These are phyloP conservation scores for Aviceda subcristata DNA, from an alignment of 2,113 vertebrate genomes.

Conservation along the genomic window DNA sequence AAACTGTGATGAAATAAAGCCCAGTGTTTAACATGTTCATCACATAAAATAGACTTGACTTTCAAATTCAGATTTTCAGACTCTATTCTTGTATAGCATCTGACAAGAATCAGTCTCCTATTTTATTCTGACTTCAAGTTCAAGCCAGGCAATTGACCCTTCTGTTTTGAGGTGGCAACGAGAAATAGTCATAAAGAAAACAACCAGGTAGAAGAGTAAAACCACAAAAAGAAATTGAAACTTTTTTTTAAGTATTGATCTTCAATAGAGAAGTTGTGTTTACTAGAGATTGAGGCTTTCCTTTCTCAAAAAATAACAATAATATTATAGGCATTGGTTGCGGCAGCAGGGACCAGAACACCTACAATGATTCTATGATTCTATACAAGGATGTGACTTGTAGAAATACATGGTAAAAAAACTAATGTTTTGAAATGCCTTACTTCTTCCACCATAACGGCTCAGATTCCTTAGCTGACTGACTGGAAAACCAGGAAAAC, in stretches of 20 bases:
- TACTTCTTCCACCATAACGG: background rate
- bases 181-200: background rate
- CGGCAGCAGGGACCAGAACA: background rate
- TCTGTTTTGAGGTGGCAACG: background rate
- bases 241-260: background rate
- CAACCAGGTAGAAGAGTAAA: background rate
- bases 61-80: conserved; percentile 2
- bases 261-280: background rate
- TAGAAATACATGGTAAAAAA: background rate
- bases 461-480: background rate
- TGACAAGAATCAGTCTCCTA: background rate
- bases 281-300: background rate
- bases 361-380: background rate
- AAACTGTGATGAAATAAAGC: background rate
- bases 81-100: background rate
- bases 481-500: background rate
- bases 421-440: background rate
- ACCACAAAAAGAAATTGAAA: background rate
- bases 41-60: background rate
- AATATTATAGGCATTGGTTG: background rate
- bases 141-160: background rate
- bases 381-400: background rate
- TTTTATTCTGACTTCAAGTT: background rate
- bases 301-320: background rate
- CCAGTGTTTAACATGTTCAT: background rate